Conservation (phyloP, 2,888 invertebrate genomes). For the Apamea sordens region DNA sequence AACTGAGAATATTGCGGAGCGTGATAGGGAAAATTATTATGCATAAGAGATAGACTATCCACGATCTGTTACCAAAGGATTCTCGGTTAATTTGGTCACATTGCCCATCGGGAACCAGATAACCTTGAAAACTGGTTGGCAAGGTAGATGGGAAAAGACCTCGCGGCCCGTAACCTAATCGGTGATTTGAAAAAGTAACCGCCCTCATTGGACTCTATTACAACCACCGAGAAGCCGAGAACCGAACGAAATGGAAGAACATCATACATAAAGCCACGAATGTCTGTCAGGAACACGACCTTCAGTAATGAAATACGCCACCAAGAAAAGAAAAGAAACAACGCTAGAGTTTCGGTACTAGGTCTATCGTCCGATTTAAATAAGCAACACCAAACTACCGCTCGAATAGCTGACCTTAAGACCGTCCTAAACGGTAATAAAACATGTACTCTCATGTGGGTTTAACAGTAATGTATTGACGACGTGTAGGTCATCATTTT, state of each 20-base stretch:
- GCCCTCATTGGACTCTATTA: background rate
- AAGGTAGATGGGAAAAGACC: no score
- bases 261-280: background rate
- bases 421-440: no score
- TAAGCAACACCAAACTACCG: background rate
- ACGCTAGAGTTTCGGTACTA: background rate
- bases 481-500: no score
- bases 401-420: no score
- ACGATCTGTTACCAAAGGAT: background rate
- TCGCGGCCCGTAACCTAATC: background rate
- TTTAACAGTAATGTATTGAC: no score
- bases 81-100: background rate
- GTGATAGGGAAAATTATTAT: constrained; percentile 10
- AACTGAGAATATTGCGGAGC: constrained; percentile 9
- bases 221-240: background rate
- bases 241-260: background rate
- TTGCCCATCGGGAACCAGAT: background rate
- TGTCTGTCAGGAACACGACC: background rate
- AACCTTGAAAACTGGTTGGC: background rate
- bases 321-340: background rate
- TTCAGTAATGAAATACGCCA: background rate
- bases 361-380: background rate
- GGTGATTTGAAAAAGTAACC: background rate
- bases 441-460: no score
- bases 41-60: background rate